Conservation (phyloP, 2,113 vertebrate genomes). For the Ammodytes marinus region DNA sequence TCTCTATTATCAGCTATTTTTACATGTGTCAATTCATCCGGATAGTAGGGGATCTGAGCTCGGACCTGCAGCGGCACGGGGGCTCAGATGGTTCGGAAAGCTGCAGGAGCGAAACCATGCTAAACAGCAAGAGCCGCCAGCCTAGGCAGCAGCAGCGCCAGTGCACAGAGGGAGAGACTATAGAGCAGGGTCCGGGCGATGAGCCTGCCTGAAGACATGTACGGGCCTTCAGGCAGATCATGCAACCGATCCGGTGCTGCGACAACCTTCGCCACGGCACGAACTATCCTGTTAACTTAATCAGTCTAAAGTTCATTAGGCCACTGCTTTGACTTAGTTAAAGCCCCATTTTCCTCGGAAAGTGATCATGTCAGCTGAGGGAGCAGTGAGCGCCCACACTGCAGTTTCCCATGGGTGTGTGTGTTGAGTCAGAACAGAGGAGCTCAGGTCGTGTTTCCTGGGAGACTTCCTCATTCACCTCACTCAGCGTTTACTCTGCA, state of each 20-base stretch:
- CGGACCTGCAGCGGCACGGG: conserved; percentile 60
- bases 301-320: not conserved
- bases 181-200: conserved; percentile 42
- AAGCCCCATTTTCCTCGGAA: not conserved
- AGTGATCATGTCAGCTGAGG: conserved; percentile 27
- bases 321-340: not conserved
- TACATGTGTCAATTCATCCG: no score
- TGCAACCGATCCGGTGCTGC: conserved; percentile 43
- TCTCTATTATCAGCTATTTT: conserved; percentile 29
- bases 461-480: conserved; percentile 48
- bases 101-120: conserved; percentile 63
- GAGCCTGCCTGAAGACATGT: conserved; percentile 42
- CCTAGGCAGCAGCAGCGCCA: conserved; percentile 46
- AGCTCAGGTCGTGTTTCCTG: conserved; percentile 49
- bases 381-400: conserved; percentile 55
- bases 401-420: conserved; percentile 63
- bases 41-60: conserved; percentile 30
- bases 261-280: conserved; percentile 16
- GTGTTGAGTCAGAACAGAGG: conserved; percentile 61
- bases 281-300: conserved; percentile 5
- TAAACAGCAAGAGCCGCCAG: conserved; percentile 61
- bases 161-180: conserved; percentile 12
- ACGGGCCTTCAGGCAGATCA: conserved; percentile 52
- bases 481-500: conserved; percentile 24
- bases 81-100: conserved; percentile 67